Percentiles rank a stretch among this genome's conserved stretches.
Evolutionary conservation across 2,113 vertebrate species (phyloP).

Genomic region (Lophius piscatorius): DNA sequence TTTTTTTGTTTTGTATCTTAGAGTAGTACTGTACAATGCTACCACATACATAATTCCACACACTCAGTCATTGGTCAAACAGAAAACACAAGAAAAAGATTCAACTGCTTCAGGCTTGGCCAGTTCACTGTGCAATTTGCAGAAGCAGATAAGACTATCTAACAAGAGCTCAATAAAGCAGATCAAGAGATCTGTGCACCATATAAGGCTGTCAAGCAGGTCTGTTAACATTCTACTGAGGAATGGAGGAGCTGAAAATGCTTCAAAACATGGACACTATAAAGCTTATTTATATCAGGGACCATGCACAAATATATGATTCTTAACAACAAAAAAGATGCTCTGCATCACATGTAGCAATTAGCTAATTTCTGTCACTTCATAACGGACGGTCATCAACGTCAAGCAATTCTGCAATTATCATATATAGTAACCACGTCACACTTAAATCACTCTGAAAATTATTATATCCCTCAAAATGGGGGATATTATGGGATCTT

Average conservation of each 20-base stretch:
- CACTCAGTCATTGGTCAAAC: conserved; percentile 16
- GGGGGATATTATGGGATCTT: too few species aligned
- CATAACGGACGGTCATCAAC: too few species aligned
- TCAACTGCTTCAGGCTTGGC: conserved; percentile 15
- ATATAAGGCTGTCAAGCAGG: not conserved
- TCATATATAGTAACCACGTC: too few species aligned
- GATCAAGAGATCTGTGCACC: conserved; percentile 5
- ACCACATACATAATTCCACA: not conserved
- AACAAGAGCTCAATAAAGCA: conserved; percentile 14
- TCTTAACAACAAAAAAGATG: too few species aligned
- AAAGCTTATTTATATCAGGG: too few species aligned
- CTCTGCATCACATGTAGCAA: too few species aligned
- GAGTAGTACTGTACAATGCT: conserved; percentile 9
- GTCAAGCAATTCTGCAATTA: too few species aligned
- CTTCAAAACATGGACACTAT: not conserved
- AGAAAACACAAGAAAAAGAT: conserved; percentile 11
- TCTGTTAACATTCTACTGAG: not conserved
- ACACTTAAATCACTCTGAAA: too few species aligned
- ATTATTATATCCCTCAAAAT: too few species aligned
- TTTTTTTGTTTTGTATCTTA: not conserved
- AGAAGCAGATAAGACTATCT: conserved; percentile 10
- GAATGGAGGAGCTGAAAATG: conserved; percentile 21
- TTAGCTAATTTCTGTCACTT: too few species aligned
- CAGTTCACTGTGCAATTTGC: conserved; percentile 14
- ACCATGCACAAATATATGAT: too few species aligned